Evolutionary conservation across 2,797 vertebrate species (phyloP).

Genomic region (Chelon auratus): DNA sequence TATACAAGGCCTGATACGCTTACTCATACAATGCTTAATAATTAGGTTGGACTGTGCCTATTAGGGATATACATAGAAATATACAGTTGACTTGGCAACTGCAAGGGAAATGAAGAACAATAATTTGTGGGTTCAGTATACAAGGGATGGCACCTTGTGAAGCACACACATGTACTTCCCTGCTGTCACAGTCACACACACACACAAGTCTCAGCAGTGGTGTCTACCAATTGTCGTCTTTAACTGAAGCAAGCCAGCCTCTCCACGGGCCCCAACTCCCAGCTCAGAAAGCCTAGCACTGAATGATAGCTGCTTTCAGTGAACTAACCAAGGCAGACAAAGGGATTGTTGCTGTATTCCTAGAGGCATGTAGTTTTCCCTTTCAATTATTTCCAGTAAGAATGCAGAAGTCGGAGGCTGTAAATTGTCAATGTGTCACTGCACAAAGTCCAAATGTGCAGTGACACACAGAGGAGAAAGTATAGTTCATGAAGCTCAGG

Average conservation of each 20-base stretch:
- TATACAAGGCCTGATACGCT: not conserved
- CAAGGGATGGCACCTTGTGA: not conserved
- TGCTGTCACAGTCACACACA: not conserved
- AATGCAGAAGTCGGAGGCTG: constrained; percentile 14
- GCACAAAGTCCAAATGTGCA: constrained; percentile 2
- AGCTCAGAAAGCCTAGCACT: constrained; percentile 9
- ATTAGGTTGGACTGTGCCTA: constrained; percentile 2
- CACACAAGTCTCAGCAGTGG: not conserved
- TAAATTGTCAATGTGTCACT: not conserved
- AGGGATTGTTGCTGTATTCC: constrained; percentile 16
- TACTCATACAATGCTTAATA: not conserved
- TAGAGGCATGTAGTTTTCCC: not conserved
- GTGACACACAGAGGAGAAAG: not conserved
- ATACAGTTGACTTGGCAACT: not conserved
- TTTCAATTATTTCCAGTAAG: constrained; percentile 15
- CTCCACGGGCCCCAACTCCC: not conserved
- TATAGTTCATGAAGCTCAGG: not conserved
- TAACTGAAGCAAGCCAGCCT: constrained; percentile 1
- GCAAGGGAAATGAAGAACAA: not conserved
- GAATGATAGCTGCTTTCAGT: constrained; percentile 9
- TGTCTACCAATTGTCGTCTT: not conserved
- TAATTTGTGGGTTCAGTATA: constrained; percentile 11
- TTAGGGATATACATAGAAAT: constrained; percentile 9
- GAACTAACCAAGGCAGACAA: constrained; percentile 21
- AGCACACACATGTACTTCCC: too few species aligned